Percentiles rank a stretch among this genome's conserved stretches.
These are phyloP conservation scores for Stegastes partitus DNA, from an alignment of 2,113 vertebrate species.

Conservation along the genomic window DNA sequence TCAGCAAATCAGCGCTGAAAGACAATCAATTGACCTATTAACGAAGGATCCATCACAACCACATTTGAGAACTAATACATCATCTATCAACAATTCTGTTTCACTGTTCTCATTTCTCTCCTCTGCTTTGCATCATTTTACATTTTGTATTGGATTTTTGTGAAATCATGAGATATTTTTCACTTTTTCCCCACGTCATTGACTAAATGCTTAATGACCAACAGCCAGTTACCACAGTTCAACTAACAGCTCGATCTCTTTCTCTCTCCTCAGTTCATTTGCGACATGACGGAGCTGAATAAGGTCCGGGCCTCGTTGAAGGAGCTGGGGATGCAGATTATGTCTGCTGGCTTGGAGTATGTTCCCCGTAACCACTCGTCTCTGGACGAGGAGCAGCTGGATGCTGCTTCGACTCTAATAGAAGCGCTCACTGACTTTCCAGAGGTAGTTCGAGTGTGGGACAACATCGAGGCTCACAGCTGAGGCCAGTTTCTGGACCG, in stretches of 20 bases:
- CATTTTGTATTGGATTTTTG: too few relatives aligned
- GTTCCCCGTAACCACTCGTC: slow-evolving; percentile 76
- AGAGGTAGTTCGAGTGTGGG: slow-evolving; percentile 89
- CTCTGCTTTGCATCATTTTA: too few relatives aligned
- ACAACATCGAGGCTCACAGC: slow-evolving; percentile 86
- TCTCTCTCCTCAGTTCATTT: slow-evolving; percentile 86
- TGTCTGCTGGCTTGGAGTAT: slow-evolving; percentile 85
- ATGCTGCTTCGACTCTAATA: slow-evolving; percentile 82
- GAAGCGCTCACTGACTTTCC: slow-evolving; percentile 80
- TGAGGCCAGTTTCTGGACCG: slow-evolving; percentile 45
- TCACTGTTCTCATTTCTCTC: too few relatives aligned
- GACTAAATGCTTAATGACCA: too few relatives aligned
- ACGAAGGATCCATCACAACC: too few relatives aligned
- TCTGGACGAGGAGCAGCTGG: slow-evolving; percentile 83
- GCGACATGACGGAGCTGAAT: slow-evolving; percentile 80
- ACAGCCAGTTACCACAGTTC: background rate
- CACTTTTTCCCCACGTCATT: too few relatives aligned
- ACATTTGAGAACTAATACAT: too few relatives aligned
- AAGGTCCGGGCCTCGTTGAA: slow-evolving; percentile 84
- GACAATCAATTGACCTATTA: too few relatives aligned
- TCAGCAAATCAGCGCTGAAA: too few relatives aligned
- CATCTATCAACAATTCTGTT: too few relatives aligned
- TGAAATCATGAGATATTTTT: too few relatives aligned
- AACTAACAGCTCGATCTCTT: background rate
- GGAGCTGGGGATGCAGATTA: slow-evolving; percentile 80